Conservation (phyloP, 1,140 invertebrate species). For the Bombus terrestris region DNA sequence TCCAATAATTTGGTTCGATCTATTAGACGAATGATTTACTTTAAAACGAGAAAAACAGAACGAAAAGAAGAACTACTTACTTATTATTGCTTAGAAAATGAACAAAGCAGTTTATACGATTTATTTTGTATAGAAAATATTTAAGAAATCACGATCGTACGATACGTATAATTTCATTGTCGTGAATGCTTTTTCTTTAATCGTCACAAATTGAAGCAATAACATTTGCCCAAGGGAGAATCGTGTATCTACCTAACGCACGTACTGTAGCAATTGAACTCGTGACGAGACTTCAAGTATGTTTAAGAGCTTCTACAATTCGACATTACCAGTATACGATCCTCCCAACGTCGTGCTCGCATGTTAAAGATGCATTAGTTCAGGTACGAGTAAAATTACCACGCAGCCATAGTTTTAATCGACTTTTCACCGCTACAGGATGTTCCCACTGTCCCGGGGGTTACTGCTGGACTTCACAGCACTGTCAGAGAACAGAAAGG, state of each 20-base stretch:
- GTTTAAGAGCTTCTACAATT: neutral
- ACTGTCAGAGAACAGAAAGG: constrained; percentile 68
- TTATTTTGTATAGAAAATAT: too few relatives aligned
- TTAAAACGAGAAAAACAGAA: too few relatives aligned
- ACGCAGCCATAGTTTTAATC: neutral
- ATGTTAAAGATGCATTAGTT: neutral
- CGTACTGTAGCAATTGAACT: neutral
- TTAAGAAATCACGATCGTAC: too few relatives aligned
- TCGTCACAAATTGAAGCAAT: neutral
- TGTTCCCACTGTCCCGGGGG: constrained; percentile 71
- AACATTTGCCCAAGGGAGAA: neutral
- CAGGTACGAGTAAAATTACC: neutral
- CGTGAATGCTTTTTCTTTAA: neutral
- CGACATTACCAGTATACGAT: neutral
- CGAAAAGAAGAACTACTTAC: too few relatives aligned
- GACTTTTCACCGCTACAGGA: constrained; percentile 47
- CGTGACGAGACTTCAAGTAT: too few relatives aligned
- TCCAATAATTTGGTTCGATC: too few relatives aligned
- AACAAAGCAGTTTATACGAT: too few relatives aligned
- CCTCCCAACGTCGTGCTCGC: neutral
- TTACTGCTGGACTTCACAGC: constrained; percentile 71
- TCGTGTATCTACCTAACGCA: neutral
- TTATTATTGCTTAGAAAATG: too few relatives aligned
- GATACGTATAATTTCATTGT: neutral
- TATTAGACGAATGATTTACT: too few relatives aligned